A percentile compares a stretch with the other conserved stretches of the same genome.
Evolutionary conservation across 2,113 vertebrate species (phyloP).

Genomic region (Atherinomorus stipes): DNA sequence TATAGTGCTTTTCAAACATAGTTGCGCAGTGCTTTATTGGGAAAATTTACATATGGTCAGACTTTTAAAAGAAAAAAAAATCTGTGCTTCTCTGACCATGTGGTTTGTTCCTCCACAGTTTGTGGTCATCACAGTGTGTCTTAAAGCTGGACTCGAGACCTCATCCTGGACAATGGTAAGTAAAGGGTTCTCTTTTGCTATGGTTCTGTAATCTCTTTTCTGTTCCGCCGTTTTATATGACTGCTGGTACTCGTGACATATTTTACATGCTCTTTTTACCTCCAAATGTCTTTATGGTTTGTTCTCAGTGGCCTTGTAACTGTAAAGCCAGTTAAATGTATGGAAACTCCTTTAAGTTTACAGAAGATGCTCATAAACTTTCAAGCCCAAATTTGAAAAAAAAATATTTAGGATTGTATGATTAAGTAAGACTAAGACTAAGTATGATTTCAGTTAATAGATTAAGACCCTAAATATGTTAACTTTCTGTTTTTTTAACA

Average conservation of each 20-base stretch:
- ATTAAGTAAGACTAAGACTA: too few relatives aligned
- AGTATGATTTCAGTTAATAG: too few relatives aligned
- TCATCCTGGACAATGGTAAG: slow-evolving; percentile 97
- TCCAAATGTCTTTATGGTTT: slow-evolving; percentile 39
- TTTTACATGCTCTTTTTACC: slow-evolving; percentile 43
- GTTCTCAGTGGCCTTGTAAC: slow-evolving; percentile 29
- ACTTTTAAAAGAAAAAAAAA: not conserved
- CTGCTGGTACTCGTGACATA: slow-evolving; percentile 41
- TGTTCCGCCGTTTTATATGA: slow-evolving; percentile 41
- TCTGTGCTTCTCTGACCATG: slow-evolving; percentile 14
- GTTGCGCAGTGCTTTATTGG: not conserved
- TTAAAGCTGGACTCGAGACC: slow-evolving; percentile 97
- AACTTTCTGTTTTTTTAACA: slow-evolving; percentile 61
- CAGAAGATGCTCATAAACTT: not conserved
- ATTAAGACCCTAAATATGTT: not conserved
- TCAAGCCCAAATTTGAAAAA: not conserved
- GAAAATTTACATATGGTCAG: not conserved
- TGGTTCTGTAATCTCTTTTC: slow-evolving; percentile 36
- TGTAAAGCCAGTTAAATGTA: slow-evolving; percentile 30
- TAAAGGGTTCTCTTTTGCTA: slow-evolving; percentile 22
- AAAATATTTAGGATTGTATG: accelerated
- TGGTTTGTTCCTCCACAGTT: slow-evolving; percentile 85
- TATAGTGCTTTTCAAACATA: not conserved
- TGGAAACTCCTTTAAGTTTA: slow-evolving; percentile 7
- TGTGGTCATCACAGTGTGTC: slow-evolving; percentile 99